Conservation (phyloP, 2,797 vertebrate species). For the Falco novaeseelandiae region DNA sequence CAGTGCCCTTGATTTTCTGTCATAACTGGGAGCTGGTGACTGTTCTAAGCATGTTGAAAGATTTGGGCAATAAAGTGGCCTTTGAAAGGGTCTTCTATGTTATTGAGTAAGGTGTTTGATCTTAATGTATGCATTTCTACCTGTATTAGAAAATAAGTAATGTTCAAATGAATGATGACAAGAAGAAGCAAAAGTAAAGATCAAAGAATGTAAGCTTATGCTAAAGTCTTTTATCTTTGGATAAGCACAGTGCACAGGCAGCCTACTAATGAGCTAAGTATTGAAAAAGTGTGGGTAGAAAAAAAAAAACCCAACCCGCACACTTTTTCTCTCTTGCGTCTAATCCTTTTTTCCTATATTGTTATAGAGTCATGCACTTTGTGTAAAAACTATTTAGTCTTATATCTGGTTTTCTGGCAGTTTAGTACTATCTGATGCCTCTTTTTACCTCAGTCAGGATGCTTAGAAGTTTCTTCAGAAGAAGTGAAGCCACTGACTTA, state of each 20-base stretch:
- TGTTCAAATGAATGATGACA: neutral
- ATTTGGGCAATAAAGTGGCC: neutral
- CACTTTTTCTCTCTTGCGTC: neutral
- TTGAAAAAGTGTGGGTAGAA: neutral
- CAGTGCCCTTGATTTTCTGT: neutral
- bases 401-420: neutral
- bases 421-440: neutral
- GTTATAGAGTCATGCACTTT: neutral
- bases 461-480: neutral
- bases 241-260: neutral
- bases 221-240: neutral
- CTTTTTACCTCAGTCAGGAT: neutral
- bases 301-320: fast-evolving
- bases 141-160: neutral
- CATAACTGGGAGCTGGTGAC: neutral
- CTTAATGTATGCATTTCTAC: neutral
- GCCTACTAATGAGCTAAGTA: neutral
- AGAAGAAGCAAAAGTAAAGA: neutral
- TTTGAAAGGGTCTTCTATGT: neutral
- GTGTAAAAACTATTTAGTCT: neutral
- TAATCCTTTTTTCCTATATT: neutral
- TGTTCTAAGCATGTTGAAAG: neutral
- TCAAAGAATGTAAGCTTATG: neutral
- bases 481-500: neutral
- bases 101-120: neutral